Base-by-base conservation (phyloP, 2,113 vertebrate species). In the Oreochromis niloticus region DNA sequence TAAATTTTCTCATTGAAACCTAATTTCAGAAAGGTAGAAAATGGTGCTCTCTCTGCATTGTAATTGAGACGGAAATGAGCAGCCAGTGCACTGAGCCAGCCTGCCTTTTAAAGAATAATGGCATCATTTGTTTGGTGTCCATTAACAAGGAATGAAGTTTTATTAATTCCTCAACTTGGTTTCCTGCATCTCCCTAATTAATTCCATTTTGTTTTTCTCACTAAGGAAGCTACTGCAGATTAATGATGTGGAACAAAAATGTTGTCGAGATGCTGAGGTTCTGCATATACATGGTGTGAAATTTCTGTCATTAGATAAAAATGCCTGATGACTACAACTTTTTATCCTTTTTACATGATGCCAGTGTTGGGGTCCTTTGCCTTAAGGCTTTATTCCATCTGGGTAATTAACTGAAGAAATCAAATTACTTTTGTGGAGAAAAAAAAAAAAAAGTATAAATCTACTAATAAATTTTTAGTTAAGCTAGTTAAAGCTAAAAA, bases 81-180 rank as follows among this genome's bases (percentile, higher is more conserved):
- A 91, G 89, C 89, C 92, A 61, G 88, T 24, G 86, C 83, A 91
- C 92, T 89, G 94, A 92, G 91, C 73, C 81, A 55, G 86, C 27
- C 94, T 89, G 93, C 91, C 93, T 95, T 94, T 92, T 92, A 89
- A 95, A 93, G 93, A 94, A 93, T 95, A 97, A 96, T 96, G 78
- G 87, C 81, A 86, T 96, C 94, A 96, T 97, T 97, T 97, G 93
- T 96, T 97, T 94, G 94, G 94, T 96, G 91, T 95, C 95, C 93
- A 97, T 97, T 97, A 97, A 96, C 93, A 90, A 96, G 87, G 75
- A 97, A 96, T 89, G 89, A 94, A 94, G 85, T 90, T 96, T 97
- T 97, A 96, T 97, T 97, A 97, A 97, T 98, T 97, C 95, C 93
- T 95, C 88, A 96, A 92, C 95, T 97, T 97, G 93, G 78, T 97